phyloP scores from a whole-genome alignment of 1,140 invertebrate genomes.

The Potamilus streckersoni region DNA sequence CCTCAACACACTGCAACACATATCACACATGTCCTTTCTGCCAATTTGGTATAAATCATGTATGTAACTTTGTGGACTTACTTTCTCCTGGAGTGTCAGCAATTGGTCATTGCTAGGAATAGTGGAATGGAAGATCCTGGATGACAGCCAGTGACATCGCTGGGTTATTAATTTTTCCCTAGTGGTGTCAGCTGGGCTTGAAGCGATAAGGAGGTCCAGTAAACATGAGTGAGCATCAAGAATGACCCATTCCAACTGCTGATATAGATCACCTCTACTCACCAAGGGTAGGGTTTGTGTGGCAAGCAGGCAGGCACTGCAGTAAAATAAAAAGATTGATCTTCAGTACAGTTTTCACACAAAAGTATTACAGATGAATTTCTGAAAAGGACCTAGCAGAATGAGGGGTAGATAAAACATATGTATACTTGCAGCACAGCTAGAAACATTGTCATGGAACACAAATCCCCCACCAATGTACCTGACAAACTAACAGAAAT shows the following conservation, averaged over 20 bases:
- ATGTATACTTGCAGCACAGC: no score
- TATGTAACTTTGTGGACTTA: slow-evolving; percentile 18
- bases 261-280: slow-evolving; percentile 59
- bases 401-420: no score
- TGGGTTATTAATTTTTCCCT: slow-evolving; percentile 50
- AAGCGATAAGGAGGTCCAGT: slow-evolving; percentile 45
- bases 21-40: no score
- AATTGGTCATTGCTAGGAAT: slow-evolving; percentile 59
- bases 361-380: no score
- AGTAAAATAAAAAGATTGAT: slow-evolving; percentile 3
- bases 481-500: no score
- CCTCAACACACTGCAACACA: no score
- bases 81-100: slow-evolving; percentile 60
- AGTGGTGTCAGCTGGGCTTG: slow-evolving; percentile 27
- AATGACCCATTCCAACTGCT: slow-evolving; percentile 65
- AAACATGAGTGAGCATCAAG: slow-evolving; percentile 60
- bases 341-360: neutral
- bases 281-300: slow-evolving; percentile 55
- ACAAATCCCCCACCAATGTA: no score
- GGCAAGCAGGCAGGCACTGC: slow-evolving; percentile 59
- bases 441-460: no score
- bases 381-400: no score
- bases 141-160: slow-evolving; percentile 59
- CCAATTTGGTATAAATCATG: no score
- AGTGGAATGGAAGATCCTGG: slow-evolving; percentile 59